Conservation (phyloP, 2,797 vertebrate genomes). For the Sandelia bainsii region DNA sequence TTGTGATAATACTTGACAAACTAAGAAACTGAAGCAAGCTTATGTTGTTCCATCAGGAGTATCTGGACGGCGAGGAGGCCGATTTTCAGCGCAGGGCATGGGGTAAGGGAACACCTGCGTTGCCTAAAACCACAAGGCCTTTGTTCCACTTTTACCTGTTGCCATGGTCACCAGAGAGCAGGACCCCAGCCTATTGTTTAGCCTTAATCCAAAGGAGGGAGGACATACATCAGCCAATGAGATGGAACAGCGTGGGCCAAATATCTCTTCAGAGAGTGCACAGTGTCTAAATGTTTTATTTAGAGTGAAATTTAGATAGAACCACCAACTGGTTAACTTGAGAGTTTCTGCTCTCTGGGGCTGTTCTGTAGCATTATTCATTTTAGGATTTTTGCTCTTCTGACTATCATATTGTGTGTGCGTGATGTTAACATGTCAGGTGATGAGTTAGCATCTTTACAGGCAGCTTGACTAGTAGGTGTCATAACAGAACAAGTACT, state of each 20-base stretch:
- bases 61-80: constrained; percentile 92
- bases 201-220: constrained; percentile 71
- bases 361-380: constrained; percentile 25
- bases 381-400: constrained; percentile 31
- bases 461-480: constrained; percentile 21
- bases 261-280: constrained; percentile 31
- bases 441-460: constrained; percentile 36
- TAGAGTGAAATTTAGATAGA: constrained; percentile 42
- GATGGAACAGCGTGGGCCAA: constrained; percentile 42
- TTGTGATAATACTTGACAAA: constrained; percentile 10
- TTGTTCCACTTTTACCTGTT: constrained; percentile 79
- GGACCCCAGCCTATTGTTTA: constrained; percentile 77
- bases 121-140: constrained; percentile 59
- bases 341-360: constrained; percentile 46
- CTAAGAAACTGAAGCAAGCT: constrained; percentile 24
- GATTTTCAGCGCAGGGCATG: constrained; percentile 99
- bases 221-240: constrained; percentile 59
- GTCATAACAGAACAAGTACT: constrained; percentile 44
- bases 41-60: constrained; percentile 56
- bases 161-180: constrained; percentile 81
- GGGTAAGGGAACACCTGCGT: constrained; percentile 89
- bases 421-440: constrained; percentile 23
- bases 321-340: constrained; percentile 10
- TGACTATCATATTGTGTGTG: constrained; percentile 19
- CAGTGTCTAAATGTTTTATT: constrained; percentile 46